These are phyloP conservation scores for Dendrocopos noguchii DNA, from an alignment of 2,113 vertebrate species.

Conservation along the genomic window DNA sequence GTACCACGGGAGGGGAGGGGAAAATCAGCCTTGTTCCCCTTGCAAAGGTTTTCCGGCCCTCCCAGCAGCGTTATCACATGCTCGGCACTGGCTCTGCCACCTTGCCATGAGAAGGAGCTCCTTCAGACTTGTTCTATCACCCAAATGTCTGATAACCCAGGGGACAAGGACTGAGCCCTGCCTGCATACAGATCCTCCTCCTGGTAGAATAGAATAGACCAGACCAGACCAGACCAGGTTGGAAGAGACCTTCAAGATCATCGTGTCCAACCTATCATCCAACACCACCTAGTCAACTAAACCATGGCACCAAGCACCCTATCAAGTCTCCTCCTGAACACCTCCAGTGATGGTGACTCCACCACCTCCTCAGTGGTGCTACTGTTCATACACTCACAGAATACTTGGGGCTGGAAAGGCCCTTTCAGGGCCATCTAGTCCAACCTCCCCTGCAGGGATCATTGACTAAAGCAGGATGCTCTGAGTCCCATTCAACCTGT, in stretches of 20 bases:
- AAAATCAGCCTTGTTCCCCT: neutral
- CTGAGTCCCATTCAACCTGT: neutral
- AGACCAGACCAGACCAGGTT: no score
- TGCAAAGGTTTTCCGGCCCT: neutral
- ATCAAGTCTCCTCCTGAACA: no score
- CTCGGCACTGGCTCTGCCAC: neutral
- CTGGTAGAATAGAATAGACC: neutral
- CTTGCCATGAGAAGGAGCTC: neutral
- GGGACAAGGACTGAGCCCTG: neutral
- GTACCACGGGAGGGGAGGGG: fast-evolving
- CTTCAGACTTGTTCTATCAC: neutral
- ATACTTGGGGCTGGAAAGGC: neutral
- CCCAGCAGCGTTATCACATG: neutral
- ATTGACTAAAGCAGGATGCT: neutral
- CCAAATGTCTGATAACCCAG: fast-evolving
- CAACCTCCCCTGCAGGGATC: neutral
- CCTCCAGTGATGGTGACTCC: no score
- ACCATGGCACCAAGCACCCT: no score
- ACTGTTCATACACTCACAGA: no score
- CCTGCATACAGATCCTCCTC: neutral
- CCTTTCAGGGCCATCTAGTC: neutral
- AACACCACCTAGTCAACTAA: no score
- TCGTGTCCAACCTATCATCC: no score
- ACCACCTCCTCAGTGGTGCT: no score
- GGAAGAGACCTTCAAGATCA: no score